Evolutionary conservation across 2,113 vertebrate genomes (phyloP).

Genomic region (Python bivittatus): DNA sequence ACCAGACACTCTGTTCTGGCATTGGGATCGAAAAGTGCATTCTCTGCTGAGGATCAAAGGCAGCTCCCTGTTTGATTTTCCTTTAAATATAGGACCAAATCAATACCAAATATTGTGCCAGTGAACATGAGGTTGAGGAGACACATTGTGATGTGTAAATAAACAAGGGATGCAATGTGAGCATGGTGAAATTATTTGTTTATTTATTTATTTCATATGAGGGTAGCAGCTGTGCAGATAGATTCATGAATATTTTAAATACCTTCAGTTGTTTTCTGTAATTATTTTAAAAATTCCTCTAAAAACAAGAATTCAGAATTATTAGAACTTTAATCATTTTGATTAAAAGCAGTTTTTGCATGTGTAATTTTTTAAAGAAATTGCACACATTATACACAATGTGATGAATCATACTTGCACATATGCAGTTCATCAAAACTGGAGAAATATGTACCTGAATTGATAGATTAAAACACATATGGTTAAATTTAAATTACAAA

Average conservation of each 20-base stretch:
- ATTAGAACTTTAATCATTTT: not conserved
- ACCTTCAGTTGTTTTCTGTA: not conserved
- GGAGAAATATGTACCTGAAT: not conserved
- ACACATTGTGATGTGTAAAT: not conserved
- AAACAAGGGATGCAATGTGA: not conserved
- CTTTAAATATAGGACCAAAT: not conserved
- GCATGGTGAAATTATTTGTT: not conserved
- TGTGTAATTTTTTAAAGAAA: not conserved
- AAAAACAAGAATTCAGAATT: not conserved
- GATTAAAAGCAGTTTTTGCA: not conserved
- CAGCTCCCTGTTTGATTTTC: not conserved
- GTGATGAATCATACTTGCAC: not conserved
- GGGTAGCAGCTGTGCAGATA: not conserved
- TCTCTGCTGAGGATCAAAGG: not conserved
- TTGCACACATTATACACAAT: not conserved
- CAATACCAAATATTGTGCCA: not conserved
- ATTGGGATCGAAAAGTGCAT: not conserved
- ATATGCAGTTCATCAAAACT: not conserved
- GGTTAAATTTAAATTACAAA: not conserved
- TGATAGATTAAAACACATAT: not conserved
- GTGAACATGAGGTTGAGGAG: not conserved
- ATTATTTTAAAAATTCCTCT: not conserved
- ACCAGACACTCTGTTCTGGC: constrained; percentile 28
- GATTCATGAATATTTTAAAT: not conserved
- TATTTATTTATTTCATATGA: not conserved